Percentiles rank a stretch among this genome's conserved stretches.
These are phyloP conservation scores for Neoniphon sammara DNA, from an alignment of 2,797 vertebrate species.

Conservation along the genomic window DNA sequence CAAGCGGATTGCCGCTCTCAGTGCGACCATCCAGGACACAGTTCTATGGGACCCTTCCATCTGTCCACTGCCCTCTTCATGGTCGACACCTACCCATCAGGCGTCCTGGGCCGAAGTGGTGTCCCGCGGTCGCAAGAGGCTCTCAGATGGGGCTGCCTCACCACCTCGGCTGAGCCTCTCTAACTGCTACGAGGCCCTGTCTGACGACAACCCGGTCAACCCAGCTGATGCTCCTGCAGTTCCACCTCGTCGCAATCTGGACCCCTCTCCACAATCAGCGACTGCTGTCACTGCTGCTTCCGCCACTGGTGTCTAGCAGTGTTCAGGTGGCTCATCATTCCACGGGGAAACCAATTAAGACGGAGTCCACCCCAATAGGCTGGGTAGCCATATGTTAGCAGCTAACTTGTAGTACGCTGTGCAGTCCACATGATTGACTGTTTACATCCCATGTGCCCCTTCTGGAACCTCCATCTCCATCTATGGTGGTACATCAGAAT, in stretches of 20 bases:
- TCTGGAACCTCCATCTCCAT: too few relatives aligned
- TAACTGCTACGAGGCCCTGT: neutral
- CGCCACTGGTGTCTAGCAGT: too few relatives aligned
- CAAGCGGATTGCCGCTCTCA: neutral
- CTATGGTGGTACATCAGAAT: too few relatives aligned
- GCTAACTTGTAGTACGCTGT: too few relatives aligned
- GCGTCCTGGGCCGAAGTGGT: neutral
- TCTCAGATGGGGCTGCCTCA: neutral
- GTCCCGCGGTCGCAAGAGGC: neutral
- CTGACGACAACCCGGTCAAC: neutral
- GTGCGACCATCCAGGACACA: too few relatives aligned
- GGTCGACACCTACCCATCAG: neutral
- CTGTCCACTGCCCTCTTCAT: neutral
- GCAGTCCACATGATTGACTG: too few relatives aligned
- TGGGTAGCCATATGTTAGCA: too few relatives aligned
- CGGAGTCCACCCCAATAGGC: too few relatives aligned
- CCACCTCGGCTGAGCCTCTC: neutral
- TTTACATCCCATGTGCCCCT: too few relatives aligned
- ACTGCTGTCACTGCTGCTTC: neutral
- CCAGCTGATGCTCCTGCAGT: neutral
- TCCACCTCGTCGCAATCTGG: neutral
- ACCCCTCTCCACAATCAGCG: neutral
- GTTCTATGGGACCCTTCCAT: neutral
- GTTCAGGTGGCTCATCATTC: too few relatives aligned
- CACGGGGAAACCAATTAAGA: too few relatives aligned